Conservation (phyloP, 2,113 vertebrate species). For the Cyrtonyx montezumae region DNA sequence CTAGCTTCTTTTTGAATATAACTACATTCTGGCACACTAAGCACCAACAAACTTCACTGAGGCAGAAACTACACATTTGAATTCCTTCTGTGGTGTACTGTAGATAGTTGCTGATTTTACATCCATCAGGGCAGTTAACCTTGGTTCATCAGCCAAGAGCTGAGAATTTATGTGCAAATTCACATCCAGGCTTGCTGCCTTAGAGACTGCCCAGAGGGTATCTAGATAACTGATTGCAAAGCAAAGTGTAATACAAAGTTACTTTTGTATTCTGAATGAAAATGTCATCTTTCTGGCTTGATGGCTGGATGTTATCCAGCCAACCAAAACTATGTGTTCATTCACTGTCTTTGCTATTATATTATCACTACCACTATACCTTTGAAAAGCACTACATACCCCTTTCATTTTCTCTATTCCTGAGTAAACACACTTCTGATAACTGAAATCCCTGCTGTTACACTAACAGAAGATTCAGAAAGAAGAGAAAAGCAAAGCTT, state of each 20-base stretch:
- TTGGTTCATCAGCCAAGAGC: background rate
- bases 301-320: background rate
- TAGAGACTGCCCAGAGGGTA: background rate
- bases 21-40: background rate
- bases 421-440: background rate
- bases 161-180: background rate
- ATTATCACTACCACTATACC: background rate
- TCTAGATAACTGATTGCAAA: background rate
- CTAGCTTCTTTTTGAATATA: background rate
- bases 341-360: background rate
- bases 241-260: background rate
- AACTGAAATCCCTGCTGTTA: background rate
- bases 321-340: background rate
- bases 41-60: background rate
- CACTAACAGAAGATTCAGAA: background rate
- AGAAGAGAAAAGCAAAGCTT: background rate
- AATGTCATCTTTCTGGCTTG: background rate
- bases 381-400: background rate
- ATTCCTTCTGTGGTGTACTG: background rate
- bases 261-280: conserved; percentile 17
- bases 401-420: background rate
- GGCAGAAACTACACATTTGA: background rate
- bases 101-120: background rate
- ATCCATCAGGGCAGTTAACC: background rate
- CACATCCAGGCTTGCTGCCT: background rate